Conservation (phyloP, 2,113 vertebrate genomes). For the Plecotus auritus region DNA sequence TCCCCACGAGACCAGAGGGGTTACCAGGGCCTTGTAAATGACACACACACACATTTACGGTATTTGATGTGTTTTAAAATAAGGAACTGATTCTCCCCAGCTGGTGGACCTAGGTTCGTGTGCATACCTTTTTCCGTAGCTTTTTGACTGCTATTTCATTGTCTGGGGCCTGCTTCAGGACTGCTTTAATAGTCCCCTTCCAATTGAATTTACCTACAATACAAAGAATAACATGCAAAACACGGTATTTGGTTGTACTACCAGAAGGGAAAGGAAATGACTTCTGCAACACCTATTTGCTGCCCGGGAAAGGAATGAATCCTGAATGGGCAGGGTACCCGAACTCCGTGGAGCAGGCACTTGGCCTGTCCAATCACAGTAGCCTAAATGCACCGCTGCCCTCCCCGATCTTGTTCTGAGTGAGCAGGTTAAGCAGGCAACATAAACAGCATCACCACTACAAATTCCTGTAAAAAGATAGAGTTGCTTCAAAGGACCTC, state of each 20-base stretch:
- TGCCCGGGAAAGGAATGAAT: neutral
- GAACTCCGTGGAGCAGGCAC: fast-evolving
- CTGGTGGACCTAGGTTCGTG: fast-evolving
- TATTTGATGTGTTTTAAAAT: neutral
- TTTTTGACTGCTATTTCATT: constrained; percentile 93
- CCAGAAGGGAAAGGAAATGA: neutral
- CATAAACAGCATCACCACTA: fast-evolving
- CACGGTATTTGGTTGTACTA: too few relatives aligned
- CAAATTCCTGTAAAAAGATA: neutral
- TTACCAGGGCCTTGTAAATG: too few relatives aligned
- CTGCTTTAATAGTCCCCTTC: constrained; percentile 94
- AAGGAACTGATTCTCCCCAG: neutral
- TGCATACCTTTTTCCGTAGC: constrained; percentile 92
- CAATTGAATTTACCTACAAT: constrained; percentile 94
- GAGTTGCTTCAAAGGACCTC: too few relatives aligned
- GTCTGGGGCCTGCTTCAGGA: constrained; percentile 88
- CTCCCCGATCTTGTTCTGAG: fast-evolving
- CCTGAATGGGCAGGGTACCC: too few relatives aligned
- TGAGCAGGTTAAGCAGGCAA: fast-evolving
- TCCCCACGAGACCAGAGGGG: neutral
- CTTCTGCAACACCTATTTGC: neutral
- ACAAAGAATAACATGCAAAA: neutral
- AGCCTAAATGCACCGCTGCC: fast-evolving
- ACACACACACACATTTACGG: neutral
- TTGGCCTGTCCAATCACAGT: neutral